Evolutionary conservation across 1,140 invertebrate genomes (phyloP).

Genomic region (Ridgeia piscesae): DNA sequence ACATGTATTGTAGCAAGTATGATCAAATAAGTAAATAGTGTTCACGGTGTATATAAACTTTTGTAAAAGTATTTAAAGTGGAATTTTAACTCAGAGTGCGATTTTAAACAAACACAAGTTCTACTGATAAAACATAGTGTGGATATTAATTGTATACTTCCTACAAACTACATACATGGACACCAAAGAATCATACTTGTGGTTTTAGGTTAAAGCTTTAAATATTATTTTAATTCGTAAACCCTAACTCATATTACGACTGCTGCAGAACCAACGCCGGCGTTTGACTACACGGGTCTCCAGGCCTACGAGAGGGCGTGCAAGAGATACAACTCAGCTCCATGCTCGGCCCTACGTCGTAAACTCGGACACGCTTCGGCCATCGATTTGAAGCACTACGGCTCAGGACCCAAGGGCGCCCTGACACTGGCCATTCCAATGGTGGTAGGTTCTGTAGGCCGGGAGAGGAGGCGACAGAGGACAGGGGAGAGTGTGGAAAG

Average conservation of each 20-base stretch:
- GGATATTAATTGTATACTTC: no score
- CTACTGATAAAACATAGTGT: no score
- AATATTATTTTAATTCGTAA: not conserved
- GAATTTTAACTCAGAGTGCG: no score
- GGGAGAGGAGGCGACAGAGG: no score
- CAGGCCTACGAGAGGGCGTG: constrained; percentile 16
- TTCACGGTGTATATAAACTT: no score
- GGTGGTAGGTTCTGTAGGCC: constrained; percentile 12
- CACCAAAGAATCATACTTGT: not conserved
- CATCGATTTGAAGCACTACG: constrained; percentile 24
- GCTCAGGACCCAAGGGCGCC: constrained; percentile 6
- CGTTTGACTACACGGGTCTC: constrained; percentile 18
- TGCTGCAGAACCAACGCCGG: constrained; percentile 10
- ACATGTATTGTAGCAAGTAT: no score
- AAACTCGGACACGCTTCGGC: constrained; percentile 12
- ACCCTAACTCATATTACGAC: not conserved
- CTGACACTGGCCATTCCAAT: constrained; percentile 14
- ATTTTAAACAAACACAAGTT: no score
- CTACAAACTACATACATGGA: no score
- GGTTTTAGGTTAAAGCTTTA: not conserved
- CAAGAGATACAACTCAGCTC: not conserved
- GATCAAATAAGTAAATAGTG: no score
- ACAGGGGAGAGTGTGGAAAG: no score
- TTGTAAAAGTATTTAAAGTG: no score
- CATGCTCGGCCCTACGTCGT: not conserved